Percentiles rank a stretch among this genome's conserved stretches.
Conservation (phyloP, 2,888 invertebrate species). For the Selenia dentaria region DNA sequence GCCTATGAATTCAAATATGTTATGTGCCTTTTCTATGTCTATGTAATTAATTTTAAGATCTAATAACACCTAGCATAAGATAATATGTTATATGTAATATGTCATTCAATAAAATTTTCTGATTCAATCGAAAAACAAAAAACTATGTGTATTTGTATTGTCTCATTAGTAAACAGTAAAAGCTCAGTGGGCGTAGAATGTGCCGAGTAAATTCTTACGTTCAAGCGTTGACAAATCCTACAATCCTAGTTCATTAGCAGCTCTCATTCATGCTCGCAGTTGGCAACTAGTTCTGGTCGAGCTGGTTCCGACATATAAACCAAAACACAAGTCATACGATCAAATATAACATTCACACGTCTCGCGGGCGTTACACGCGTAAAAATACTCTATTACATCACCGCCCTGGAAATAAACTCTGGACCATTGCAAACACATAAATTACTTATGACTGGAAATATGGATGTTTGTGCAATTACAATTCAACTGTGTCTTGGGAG, state of each 20-base stretch:
- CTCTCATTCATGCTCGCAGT: constrained; percentile 31
- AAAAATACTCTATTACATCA: constrained; percentile 47
- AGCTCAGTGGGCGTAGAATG: constrained; percentile 9
- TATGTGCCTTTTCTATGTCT: no score
- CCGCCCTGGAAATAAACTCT: constrained; percentile 40
- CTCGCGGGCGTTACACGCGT: constrained; percentile 33
- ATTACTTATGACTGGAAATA: constrained; percentile 26
- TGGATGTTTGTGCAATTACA: constrained; percentile 32
- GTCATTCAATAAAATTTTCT: no score
- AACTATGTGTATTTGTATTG: no score
- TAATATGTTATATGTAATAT: no score
- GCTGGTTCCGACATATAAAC: constrained; percentile 21
- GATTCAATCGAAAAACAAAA: no score
- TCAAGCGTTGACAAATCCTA: constrained; percentile 22
- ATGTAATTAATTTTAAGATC: no score
- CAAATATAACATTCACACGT: constrained; percentile 37
- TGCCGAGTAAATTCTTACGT: constrained; percentile 18
- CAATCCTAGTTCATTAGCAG: constrained; percentile 11
- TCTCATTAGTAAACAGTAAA: neutral
- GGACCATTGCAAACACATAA: constrained; percentile 44
- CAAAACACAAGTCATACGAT: constrained; percentile 33
- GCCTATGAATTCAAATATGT: no score
- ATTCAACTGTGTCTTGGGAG: neutral
- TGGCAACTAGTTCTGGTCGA: constrained; percentile 25
- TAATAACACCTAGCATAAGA: no score